phyloP scores from a whole-genome alignment of 2,888 invertebrate genomes.

The Polymixis flavicincta region DNA sequence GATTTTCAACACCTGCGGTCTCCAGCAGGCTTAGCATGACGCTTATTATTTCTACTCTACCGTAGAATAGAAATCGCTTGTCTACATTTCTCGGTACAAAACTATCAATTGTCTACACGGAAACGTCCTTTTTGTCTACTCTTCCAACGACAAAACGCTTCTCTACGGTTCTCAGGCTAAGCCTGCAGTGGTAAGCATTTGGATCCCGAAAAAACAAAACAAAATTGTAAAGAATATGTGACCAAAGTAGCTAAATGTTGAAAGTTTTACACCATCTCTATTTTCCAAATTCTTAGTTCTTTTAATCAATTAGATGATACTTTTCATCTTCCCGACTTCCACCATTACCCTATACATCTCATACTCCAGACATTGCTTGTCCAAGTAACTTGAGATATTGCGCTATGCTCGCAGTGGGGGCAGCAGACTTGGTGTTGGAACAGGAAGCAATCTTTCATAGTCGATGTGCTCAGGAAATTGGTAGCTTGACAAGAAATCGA shows the following conservation, averaged over 20 bases:
- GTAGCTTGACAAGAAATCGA: conserved; percentile 67
- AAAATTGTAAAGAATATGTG: neutral
- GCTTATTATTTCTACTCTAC: too few species aligned
- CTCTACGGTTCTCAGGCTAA: too few species aligned
- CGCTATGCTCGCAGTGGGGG: conserved; percentile 50
- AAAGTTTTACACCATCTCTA: neutral
- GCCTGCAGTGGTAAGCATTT: neutral
- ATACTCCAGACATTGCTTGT: conserved; percentile 28
- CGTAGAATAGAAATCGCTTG: too few species aligned
- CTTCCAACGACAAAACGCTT: too few species aligned
- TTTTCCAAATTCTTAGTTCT: neutral
- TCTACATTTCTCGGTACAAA: too few species aligned
- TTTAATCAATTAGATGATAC: conserved; percentile 2
- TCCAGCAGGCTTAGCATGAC: too few species aligned
- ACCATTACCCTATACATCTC: conserved; percentile 11
- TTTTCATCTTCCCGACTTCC: neutral
- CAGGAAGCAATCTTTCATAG: conserved; percentile 70
- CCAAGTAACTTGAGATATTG: conserved; percentile 64
- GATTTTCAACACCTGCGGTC: neutral
- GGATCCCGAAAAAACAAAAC: neutral
- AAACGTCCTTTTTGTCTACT: too few species aligned
- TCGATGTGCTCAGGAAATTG: conserved; percentile 68
- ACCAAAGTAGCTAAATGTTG: neutral
- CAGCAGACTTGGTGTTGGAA: conserved; percentile 59
- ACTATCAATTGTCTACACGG: too few species aligned